Conservation (phyloP, 2,797 vertebrate genomes). For the Petrocephalus sullivani region DNA sequence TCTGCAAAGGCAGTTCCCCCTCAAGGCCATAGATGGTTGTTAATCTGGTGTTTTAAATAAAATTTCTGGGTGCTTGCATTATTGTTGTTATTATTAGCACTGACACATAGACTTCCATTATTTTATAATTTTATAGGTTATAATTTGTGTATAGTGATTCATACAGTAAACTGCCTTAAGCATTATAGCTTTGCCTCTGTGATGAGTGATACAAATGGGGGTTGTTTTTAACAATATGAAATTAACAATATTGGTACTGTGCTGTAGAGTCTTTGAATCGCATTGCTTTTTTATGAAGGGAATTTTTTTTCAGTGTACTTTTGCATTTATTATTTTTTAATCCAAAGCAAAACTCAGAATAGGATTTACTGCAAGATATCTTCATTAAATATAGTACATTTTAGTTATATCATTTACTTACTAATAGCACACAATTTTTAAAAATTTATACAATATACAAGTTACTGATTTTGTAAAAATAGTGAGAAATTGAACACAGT, state of each 20-base stretch:
- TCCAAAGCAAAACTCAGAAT: neutral
- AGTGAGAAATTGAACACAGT: neutral
- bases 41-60: neutral
- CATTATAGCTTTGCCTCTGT: constrained; percentile 22
- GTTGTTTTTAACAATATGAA: neutral
- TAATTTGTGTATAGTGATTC: neutral
- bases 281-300: neutral
- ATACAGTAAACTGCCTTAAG: neutral
- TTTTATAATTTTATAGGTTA: neutral
- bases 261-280: neutral
- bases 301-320: neutral
- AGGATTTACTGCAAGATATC: neutral
- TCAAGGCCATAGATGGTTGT: neutral
- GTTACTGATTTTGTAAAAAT: neutral
- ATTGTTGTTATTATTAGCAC: neutral
- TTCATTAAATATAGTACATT: neutral
- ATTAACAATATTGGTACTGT: neutral
- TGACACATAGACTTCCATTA: too few relatives aligned
- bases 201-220: constrained; percentile 22
- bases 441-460: neutral
- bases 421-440: neutral
- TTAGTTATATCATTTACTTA: neutral
- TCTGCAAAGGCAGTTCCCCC: neutral
- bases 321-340: neutral
- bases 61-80: neutral